Evolutionary conservation across 2,113 vertebrate species (phyloP).

Genomic region (Sceloporus tristichus): DNA sequence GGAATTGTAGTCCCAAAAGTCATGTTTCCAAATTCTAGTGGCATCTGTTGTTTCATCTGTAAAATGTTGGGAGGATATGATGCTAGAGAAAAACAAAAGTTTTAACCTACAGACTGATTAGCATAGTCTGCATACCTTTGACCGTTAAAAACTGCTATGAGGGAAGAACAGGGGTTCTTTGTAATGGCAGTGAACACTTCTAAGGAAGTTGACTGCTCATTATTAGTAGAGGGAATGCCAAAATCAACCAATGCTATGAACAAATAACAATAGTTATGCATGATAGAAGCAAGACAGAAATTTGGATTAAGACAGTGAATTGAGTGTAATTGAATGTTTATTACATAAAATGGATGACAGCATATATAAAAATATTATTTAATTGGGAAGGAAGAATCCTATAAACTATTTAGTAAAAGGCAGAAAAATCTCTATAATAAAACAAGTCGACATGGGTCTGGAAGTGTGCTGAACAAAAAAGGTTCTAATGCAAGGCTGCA

Average conservation of each 20-base stretch:
- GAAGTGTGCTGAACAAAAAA: not conserved
- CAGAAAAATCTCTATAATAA: not conserved
- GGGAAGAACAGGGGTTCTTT: not conserved
- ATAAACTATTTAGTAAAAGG: constrained; percentile 1
- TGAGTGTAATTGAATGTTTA: not conserved
- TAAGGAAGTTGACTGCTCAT: not conserved
- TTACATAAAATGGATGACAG: not conserved
- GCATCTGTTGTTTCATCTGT: too few species aligned
- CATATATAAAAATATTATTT: not conserved
- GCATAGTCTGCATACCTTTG: not conserved
- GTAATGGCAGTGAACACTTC: not conserved
- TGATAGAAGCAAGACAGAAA: not conserved
- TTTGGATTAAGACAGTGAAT: not conserved
- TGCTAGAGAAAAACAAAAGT: too few species aligned
- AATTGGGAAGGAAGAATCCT: not conserved
- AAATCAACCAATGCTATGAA: not conserved
- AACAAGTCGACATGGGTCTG: too few species aligned
- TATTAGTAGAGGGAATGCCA: not conserved
- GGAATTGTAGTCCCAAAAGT: too few species aligned
- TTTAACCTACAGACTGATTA: too few species aligned
- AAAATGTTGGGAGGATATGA: too few species aligned
- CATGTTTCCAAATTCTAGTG: too few species aligned
- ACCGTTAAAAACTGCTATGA: too few species aligned
- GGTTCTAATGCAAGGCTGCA: not conserved
- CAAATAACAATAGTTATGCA: not conserved